These are phyloP conservation scores for Centruroides vittatus DNA, from an alignment of 1,140 invertebrate species.

Conservation along the genomic window DNA sequence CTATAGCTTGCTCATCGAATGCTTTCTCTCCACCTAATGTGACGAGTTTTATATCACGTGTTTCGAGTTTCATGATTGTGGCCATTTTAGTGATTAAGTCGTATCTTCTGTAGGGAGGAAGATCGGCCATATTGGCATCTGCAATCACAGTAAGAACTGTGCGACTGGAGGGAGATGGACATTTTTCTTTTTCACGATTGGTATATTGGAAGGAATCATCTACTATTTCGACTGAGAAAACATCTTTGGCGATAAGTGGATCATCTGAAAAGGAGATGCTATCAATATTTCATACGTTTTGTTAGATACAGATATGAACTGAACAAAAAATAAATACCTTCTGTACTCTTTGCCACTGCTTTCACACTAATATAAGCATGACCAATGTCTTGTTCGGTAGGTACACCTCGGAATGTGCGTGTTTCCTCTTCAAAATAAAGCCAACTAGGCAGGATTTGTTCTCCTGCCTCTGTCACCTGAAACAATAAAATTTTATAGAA, in stretches of 20 bases:
- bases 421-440: slow-evolving; percentile 27
- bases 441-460: slow-evolving; percentile 28
- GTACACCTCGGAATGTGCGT: slow-evolving; percentile 39
- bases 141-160: neutral
- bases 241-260: slow-evolving; percentile 25
- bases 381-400: slow-evolving; percentile 37
- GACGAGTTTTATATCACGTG: slow-evolving; percentile 1
- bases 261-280: neutral
- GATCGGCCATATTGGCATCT: neutral
- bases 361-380: slow-evolving; percentile 37
- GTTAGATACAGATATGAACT: no score
- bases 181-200: neutral
- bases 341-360: slow-evolving; percentile 19
- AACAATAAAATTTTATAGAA: slow-evolving; percentile 13
- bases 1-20: slow-evolving; percentile 33
- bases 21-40: slow-evolving; percentile 22
- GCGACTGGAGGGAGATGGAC: neutral
- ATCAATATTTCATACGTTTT: no score
- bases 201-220: slow-evolving; percentile 1
- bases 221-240: slow-evolving; percentile 41
- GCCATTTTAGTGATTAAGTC: slow-evolving; percentile 33
- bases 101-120: neutral
- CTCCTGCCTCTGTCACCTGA: slow-evolving; percentile 28
- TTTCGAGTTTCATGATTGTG: neutral
- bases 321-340: neutral